Conservation (phyloP, 2,888 invertebrate species). For the Tuta absoluta region DNA sequence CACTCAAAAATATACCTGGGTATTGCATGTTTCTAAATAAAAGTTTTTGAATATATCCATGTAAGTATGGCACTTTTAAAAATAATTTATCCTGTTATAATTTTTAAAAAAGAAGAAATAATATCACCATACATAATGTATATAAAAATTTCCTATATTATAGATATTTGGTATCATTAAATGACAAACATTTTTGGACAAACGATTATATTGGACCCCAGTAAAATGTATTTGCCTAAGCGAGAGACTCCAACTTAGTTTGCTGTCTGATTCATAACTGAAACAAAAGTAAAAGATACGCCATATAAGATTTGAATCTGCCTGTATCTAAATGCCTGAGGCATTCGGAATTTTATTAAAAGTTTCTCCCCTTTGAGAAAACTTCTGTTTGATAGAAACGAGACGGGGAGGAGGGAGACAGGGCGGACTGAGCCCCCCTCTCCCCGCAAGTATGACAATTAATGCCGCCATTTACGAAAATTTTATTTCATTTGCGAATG, state of each 20-base stretch:
- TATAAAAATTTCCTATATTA: too few relatives aligned
- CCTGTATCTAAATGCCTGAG: slow-evolving; percentile 67
- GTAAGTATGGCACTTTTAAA: too few relatives aligned
- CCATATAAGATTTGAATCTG: slow-evolving; percentile 64
- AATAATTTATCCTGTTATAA: too few relatives aligned
- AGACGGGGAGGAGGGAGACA: slow-evolving; percentile 42
- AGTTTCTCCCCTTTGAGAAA: slow-evolving; percentile 76
- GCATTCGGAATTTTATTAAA: slow-evolving; percentile 78
- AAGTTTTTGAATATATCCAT: too few relatives aligned
- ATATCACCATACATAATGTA: too few relatives aligned
- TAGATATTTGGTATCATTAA: slow-evolving; percentile 33
- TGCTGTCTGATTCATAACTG: slow-evolving; percentile 51
- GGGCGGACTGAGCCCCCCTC: slow-evolving; percentile 40
- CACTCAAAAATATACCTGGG: too few relatives aligned
- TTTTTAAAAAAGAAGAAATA: too few relatives aligned
- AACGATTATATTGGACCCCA: slow-evolving; percentile 56
- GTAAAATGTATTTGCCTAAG: slow-evolving; percentile 56
- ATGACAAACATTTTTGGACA: slow-evolving; percentile 42
- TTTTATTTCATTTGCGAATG: slow-evolving; percentile 75
- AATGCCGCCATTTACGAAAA: slow-evolving; percentile 74
- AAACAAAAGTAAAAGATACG: slow-evolving; percentile 53
- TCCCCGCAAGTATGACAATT: slow-evolving; percentile 58
- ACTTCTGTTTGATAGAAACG: slow-evolving; percentile 76
- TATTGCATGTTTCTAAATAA: too few relatives aligned
- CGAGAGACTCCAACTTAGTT: slow-evolving; percentile 56